These are phyloP conservation scores for Eidolon dupreanum DNA, from an alignment of 2,797 vertebrate species.

Conservation along the genomic window DNA sequence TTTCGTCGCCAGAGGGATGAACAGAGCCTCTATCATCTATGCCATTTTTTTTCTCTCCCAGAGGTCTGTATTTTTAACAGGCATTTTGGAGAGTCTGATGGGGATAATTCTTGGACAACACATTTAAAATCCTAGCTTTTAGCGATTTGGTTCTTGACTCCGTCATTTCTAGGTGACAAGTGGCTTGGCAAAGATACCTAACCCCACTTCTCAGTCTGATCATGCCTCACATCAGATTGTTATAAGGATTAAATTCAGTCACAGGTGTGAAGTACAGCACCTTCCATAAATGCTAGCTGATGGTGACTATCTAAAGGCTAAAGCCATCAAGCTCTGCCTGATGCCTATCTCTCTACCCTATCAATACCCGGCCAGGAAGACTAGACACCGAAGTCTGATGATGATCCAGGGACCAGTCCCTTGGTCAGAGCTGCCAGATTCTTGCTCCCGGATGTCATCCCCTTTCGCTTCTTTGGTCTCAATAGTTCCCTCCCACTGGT, in stretches of 20 bases:
- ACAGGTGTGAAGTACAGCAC: no score
- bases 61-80: neutral
- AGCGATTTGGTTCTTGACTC: neutral
- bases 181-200: neutral
- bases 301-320: neutral
- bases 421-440: neutral
- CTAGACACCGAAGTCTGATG: neutral
- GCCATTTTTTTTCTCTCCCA: no score
- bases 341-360: accelerated
- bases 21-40: no score
- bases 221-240: neutral
- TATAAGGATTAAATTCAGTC: neutral
- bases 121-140: neutral
- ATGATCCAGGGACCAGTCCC: neutral
- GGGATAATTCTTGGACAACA: neutral
- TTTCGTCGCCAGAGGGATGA: no score
- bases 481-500: neutral
- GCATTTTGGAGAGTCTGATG: neutral
- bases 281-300: neutral
- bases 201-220: neutral
- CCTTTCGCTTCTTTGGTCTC: neutral
- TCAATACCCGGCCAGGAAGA: neutral
- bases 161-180: neutral
- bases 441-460: neutral
- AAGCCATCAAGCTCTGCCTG: neutral